Percentiles rank a stretch among this genome's conserved stretches.
phyloP scores from a whole-genome alignment of 1,140 invertebrate species.

The Alviniconcha marisindica region DNA sequence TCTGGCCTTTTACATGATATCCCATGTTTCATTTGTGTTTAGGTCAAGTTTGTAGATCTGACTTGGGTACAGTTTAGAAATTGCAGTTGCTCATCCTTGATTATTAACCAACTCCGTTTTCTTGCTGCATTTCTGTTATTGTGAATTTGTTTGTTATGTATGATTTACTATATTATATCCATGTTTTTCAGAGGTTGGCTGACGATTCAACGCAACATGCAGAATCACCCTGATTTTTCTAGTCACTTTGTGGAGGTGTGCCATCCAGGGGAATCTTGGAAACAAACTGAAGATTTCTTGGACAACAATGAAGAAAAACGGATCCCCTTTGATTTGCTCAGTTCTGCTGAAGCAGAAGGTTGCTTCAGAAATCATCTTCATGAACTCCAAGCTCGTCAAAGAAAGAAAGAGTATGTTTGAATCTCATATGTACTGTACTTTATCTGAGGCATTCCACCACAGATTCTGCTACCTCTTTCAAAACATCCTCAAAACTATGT shows the following conservation, averaged over 20 bases:
- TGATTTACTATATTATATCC: background rate
- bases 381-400: conserved; percentile 91
- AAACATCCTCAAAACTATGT: too few species aligned
- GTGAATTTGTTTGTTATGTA: too few species aligned
- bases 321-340: conserved; percentile 94
- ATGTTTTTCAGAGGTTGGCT: conserved; percentile 86
- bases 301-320: conserved; percentile 79
- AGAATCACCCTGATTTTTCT: conserved; percentile 91
- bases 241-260: conserved; percentile 92
- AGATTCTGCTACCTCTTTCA: background rate
- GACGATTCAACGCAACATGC: conserved; percentile 88
- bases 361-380: conserved; percentile 95
- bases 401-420: conserved; percentile 89
- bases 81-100: too few species aligned
- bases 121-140: background rate
- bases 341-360: conserved; percentile 92
- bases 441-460: too few species aligned
- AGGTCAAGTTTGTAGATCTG: too few species aligned
- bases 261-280: conserved; percentile 85
- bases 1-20: too few species aligned
- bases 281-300: conserved; percentile 85
- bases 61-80: too few species aligned
- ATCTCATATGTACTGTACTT: too few species aligned
- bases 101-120: too few species aligned
- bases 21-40: too few species aligned